Evolutionary conservation across 2,888 invertebrate genomes (phyloP).

Genomic region (Clistopyga incitator): DNA sequence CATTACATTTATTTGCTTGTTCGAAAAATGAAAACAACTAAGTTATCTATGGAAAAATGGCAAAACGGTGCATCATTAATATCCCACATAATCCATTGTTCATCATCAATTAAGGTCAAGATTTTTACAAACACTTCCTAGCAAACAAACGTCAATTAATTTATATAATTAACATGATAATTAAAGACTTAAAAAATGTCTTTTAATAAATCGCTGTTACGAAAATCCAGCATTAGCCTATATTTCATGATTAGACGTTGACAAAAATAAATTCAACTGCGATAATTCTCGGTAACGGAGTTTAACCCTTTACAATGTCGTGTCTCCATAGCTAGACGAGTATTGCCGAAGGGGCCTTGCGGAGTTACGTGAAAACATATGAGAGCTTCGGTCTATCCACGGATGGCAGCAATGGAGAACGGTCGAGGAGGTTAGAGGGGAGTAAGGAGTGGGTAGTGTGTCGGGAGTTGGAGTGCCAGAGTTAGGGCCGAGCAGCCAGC

Average conservation of each 20-base stretch:
- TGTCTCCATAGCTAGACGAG: background rate
- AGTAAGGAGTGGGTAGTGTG: constrained; percentile 58
- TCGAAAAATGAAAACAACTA: background rate
- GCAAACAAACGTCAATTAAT: background rate
- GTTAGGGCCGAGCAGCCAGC: constrained; percentile 65
- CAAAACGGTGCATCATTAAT: background rate
- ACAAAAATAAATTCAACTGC: too few relatives aligned
- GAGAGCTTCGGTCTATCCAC: constrained; percentile 28
- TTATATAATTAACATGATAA: too few relatives aligned
- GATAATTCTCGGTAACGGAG: background rate
- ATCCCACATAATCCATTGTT: background rate
- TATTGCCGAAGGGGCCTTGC: constrained; percentile 21
- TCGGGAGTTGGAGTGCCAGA: constrained; percentile 65
- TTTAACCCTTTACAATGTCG: background rate
- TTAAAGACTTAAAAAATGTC: too few relatives aligned
- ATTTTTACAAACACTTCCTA: background rate
- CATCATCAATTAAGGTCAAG: background rate
- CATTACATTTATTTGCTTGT: background rate
- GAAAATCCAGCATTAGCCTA: too few relatives aligned
- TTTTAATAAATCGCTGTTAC: background rate
- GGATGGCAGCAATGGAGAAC: constrained; percentile 43
- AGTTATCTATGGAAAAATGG: background rate
- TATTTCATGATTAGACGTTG: too few relatives aligned
- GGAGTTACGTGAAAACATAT: constrained; percentile 27
- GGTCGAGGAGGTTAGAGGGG: constrained; percentile 43